phyloP scores from a whole-genome alignment of 2,888 invertebrate species.

The Tenodera sinensis region DNA sequence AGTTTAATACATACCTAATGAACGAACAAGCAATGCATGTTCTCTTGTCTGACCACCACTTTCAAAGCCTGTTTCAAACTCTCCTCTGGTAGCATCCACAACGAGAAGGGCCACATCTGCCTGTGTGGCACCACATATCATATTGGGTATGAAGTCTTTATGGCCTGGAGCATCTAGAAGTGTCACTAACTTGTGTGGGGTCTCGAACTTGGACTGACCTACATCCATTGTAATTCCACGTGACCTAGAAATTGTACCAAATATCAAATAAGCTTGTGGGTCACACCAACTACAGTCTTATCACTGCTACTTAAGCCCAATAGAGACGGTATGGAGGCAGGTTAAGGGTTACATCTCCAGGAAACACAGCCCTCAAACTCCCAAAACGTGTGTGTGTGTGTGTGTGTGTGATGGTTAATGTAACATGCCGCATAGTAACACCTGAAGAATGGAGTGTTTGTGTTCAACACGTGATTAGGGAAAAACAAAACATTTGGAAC shows the following conservation, averaged over 20 bases:
- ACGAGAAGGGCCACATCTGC: constrained; percentile 97
- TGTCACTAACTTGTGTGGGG: constrained; percentile 72
- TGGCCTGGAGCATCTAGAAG: constrained; percentile 98
- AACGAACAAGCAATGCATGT: constrained; percentile 89
- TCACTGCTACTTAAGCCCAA: too few species aligned
- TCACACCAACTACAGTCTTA: too few species aligned
- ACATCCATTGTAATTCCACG: constrained; percentile 99
- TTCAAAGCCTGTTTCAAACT: constrained; percentile 99
- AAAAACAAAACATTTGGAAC: too few species aligned
- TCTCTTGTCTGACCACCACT: constrained; percentile 97
- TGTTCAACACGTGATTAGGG: too few species aligned
- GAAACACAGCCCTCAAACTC: too few species aligned
- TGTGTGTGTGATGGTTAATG: too few species aligned
- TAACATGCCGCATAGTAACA: too few species aligned
- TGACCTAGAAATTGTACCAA: constrained; percentile 50
- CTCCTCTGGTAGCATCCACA: constrained; percentile 92
- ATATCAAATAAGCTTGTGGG: background rate
- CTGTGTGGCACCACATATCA: constrained; percentile 98
- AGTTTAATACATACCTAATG: constrained; percentile 50
- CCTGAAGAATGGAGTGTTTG: too few species aligned
- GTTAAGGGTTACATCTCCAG: too few species aligned
- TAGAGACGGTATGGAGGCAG: too few species aligned
- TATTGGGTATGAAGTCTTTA: constrained; percentile 98
- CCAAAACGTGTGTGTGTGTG: too few species aligned
- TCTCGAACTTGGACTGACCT: constrained; percentile 88